Percentiles rank a stretch among this genome's conserved stretches.
Conservation (phyloP, 2,113 vertebrate genomes). For the Leucosticte australis region DNA sequence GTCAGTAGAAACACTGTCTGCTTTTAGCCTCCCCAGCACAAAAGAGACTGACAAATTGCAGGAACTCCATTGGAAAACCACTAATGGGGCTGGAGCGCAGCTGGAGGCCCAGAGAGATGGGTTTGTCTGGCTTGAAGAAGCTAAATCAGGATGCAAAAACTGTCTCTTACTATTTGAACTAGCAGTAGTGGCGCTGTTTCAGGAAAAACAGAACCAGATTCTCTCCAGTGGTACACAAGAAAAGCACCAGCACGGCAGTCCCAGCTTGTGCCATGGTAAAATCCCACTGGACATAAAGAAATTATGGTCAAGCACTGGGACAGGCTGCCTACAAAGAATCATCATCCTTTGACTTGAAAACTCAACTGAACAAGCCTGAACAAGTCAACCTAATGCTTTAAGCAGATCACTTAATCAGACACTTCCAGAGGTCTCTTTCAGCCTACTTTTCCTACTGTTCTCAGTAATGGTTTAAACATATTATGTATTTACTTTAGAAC, state of each 20-base stretch:
- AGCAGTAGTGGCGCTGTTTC: neutral
- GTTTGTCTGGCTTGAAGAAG: neutral
- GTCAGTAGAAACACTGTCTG: neutral
- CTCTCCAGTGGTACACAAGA: neutral
- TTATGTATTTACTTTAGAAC: conserved; percentile 74
- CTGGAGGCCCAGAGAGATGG: neutral
- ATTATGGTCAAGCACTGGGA: neutral
- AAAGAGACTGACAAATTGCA: neutral
- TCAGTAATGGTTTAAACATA: neutral
- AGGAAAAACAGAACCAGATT: neutral
- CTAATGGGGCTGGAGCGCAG: neutral
- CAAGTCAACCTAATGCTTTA: neutral
- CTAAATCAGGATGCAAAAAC: neutral
- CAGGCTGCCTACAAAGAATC: neutral
- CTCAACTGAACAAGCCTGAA: neutral
- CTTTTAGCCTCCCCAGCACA: neutral
- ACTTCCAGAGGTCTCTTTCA: neutral
- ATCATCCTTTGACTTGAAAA: neutral
- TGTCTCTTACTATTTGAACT: neutral
- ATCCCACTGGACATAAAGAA: neutral
- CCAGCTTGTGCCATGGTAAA: rapidly evolving
- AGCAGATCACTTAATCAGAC: neutral
- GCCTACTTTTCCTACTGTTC: neutral
- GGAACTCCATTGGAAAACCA: neutral
- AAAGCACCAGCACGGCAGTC: neutral